Percentiles rank a stretch among this genome's conserved stretches.
Conservation (phyloP, 2,113 vertebrate genomes). For the Tragelaphus strepsiceros region DNA sequence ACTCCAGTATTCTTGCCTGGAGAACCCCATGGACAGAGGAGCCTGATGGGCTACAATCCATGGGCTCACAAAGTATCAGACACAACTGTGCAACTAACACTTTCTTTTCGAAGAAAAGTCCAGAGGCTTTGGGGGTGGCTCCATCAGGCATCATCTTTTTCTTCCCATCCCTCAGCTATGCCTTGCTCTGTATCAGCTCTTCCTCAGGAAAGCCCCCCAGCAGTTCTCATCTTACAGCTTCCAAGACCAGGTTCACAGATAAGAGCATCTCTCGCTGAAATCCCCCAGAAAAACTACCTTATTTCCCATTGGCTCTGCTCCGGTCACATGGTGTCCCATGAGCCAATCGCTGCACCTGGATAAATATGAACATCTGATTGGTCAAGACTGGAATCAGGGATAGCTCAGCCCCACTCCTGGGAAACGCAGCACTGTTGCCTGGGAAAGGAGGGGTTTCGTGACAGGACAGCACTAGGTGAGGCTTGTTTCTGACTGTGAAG, state of each 20-base stretch:
- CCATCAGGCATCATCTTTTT: neutral
- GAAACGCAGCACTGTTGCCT: fast-evolving
- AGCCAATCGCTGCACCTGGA: neutral
- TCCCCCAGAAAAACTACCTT: fast-evolving
- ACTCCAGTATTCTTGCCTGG: neutral
- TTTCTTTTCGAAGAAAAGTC: neutral
- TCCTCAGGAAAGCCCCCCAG: neutral
- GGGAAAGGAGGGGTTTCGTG: neutral
- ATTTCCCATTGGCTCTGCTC: neutral
- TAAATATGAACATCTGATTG: neutral
- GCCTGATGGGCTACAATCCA: neutral
- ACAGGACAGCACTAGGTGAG: fast-evolving
- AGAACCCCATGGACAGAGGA: neutral
- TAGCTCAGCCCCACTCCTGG: fast-evolving
- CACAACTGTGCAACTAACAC: neutral
- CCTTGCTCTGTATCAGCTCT: too few species aligned
- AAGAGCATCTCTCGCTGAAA: too few species aligned
- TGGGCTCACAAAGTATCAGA: neutral
- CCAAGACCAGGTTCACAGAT: fast-evolving
- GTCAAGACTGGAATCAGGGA: neutral
- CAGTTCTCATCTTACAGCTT: neutral
- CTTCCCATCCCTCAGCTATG: neutral
- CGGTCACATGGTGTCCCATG: fast-evolving
- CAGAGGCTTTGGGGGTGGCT: neutral
- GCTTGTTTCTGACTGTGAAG: neutral